Conservation (phyloP, 1,140 invertebrate species). For the Bilobella aurantiaca region DNA sequence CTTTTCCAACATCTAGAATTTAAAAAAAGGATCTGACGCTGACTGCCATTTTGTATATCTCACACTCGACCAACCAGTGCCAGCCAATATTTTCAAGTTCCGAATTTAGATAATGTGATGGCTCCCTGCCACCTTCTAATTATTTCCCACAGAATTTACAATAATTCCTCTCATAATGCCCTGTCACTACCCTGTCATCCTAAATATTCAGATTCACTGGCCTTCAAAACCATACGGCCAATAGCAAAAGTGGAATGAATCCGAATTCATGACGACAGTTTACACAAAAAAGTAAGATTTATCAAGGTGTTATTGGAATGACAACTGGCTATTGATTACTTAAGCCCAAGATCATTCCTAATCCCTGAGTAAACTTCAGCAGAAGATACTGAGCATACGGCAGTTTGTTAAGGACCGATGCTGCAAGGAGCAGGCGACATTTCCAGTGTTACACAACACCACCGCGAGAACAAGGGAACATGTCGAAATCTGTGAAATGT, state of each 20-base stretch:
- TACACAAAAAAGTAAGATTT: not conserved
- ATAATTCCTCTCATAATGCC: not conserved
- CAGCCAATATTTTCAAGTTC: not conserved
- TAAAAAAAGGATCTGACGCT: too few species aligned
- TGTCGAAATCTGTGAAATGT: too few species aligned
- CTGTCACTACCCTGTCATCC: not conserved
- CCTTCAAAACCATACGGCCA: not conserved
- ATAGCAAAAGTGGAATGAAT: not conserved
- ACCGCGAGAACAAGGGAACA: too few species aligned
- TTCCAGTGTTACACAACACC: too few species aligned
- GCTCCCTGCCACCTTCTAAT: not conserved
- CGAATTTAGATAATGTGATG: not conserved
- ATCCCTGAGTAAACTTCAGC: not conserved
- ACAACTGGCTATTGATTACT: not conserved
- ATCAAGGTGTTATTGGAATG: not conserved
- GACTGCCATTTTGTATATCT: too few species aligned
- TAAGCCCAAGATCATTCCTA: not conserved
- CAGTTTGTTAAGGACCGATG: too few species aligned
- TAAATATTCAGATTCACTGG: too few species aligned
- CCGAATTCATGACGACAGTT: not conserved
- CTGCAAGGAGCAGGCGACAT: too few species aligned
- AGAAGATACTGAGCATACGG: not conserved
- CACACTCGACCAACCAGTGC: not conserved
- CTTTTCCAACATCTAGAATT: not conserved
- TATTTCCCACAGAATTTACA: not conserved